These are phyloP conservation scores for Mormyrus hasselquistii DNA, from an alignment of 2,797 vertebrate species.

Conservation along the genomic window DNA sequence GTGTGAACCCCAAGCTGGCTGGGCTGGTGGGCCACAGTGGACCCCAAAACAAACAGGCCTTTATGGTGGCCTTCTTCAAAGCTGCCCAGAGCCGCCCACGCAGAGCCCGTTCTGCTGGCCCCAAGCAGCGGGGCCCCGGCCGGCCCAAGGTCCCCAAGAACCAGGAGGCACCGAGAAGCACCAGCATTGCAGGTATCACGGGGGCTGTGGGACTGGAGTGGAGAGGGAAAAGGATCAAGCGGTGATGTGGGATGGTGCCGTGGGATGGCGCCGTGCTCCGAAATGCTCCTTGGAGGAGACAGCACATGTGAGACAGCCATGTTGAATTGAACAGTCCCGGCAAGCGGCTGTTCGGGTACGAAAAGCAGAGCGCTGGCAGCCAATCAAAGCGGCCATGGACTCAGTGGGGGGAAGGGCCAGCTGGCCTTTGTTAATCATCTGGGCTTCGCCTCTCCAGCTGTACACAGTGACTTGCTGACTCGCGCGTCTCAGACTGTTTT, in stretches of 20 bases:
- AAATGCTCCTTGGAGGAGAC: background rate
- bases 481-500: background rate
- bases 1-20: slow-evolving; percentile 70
- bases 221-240: background rate
- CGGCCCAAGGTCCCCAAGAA: slow-evolving; percentile 77
- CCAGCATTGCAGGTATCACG: slow-evolving; percentile 70
- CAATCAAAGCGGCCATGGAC: background rate
- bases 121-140: slow-evolving; percentile 78
- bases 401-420: background rate
- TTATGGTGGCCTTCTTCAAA: slow-evolving; percentile 94
- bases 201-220: background rate
- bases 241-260: background rate
- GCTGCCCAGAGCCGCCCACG: slow-evolving; percentile 84
- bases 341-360: background rate
- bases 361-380: background rate
- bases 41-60: slow-evolving; percentile 85
- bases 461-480: background rate
- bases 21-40: slow-evolving; percentile 76
- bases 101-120: slow-evolving; percentile 71
- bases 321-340: background rate
- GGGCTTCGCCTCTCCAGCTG: background rate
- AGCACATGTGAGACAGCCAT: background rate
- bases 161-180: slow-evolving; percentile 79
- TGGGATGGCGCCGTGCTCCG: background rate
- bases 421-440: background rate